Evolutionary conservation across 1,140 invertebrate species (phyloP).

Genomic region (Mylabris phalerata): DNA sequence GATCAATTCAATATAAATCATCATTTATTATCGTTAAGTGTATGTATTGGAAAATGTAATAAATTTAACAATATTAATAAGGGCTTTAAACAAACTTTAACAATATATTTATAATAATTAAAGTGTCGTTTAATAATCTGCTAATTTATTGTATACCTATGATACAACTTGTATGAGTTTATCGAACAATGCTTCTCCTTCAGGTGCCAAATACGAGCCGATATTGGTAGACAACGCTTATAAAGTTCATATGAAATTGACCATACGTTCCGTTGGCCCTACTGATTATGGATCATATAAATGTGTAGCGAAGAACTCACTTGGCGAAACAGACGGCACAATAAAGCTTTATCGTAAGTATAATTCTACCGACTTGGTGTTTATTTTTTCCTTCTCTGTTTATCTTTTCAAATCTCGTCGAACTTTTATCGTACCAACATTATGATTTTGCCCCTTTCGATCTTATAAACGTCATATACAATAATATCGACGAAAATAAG

Average conservation of each 20-base stretch:
- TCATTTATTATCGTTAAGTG: too few relatives aligned
- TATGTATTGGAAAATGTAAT: too few relatives aligned
- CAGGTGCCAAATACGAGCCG: slow-evolving; percentile 70
- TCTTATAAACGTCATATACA: too few relatives aligned
- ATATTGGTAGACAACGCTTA: slow-evolving; percentile 64
- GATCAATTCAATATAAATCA: too few relatives aligned
- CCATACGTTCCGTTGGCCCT: slow-evolving; percentile 58
- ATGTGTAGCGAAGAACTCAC: slow-evolving; percentile 83
- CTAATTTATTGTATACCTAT: too few relatives aligned
- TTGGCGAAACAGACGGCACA: slow-evolving; percentile 80
- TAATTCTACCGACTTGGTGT: slow-evolving; percentile 6
- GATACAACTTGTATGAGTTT: too few relatives aligned
- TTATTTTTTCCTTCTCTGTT: not conserved
- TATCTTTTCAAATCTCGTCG: slow-evolving; percentile 12
- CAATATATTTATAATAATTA: too few relatives aligned
- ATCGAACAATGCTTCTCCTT: slow-evolving; percentile 4
- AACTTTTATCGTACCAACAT: slow-evolving; percentile 10
- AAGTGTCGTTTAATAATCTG: not conserved
- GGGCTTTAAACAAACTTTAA: too few relatives aligned
- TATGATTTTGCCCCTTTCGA: slow-evolving; percentile 6
- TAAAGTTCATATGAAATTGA: slow-evolving; percentile 70
- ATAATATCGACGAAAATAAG: too few relatives aligned
- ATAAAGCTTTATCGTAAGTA: slow-evolving; percentile 79
- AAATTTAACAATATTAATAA: too few relatives aligned
- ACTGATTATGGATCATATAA: slow-evolving; percentile 72